A percentile compares a stretch with the other conserved stretches of the same genome.
Conservation (phyloP, 1,140 invertebrate genomes). For the Diachasmimorpha longicaudata region DNA sequence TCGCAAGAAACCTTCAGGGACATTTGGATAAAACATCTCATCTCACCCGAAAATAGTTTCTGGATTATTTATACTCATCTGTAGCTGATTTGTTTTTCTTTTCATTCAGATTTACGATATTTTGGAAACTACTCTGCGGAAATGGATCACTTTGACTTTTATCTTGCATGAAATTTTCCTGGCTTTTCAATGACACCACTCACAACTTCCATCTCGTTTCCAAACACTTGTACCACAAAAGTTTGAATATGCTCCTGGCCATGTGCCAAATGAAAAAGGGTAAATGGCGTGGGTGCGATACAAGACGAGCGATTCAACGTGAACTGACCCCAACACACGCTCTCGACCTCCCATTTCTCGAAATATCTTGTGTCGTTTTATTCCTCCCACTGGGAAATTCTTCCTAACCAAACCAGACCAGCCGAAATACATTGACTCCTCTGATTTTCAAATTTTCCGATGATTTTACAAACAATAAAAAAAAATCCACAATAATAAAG, state of each 20-base stretch:
- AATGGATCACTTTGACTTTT: neutral
- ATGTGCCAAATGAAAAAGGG: constrained; percentile 12
- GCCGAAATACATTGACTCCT: neutral
- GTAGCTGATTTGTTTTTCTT: no score
- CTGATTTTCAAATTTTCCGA: neutral
- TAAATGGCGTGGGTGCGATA: constrained; percentile 10
- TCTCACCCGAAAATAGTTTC: no score
- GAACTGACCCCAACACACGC: constrained; percentile 13
- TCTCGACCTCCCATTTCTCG: constrained; percentile 13
- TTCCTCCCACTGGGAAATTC: neutral
- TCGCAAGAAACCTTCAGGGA: no score
- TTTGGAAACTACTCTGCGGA: neutral
- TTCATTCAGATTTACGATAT: neutral
- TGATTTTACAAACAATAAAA: no score
- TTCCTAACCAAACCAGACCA: neutral
- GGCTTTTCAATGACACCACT: neutral
- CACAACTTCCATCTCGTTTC: neutral
- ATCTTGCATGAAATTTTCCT: neutral
- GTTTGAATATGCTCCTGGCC: neutral
- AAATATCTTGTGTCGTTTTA: constrained; percentile 17
- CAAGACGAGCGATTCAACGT: neutral
- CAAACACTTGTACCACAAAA: neutral
- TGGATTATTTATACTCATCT: no score
- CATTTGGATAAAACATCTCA: no score
- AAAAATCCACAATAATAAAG: no score